A percentile compares a stretch with the other conserved stretches of the same genome.
Evolutionary conservation across 2,888 invertebrate genomes (phyloP).

Genomic region (Drosophila prolongata): DNA sequence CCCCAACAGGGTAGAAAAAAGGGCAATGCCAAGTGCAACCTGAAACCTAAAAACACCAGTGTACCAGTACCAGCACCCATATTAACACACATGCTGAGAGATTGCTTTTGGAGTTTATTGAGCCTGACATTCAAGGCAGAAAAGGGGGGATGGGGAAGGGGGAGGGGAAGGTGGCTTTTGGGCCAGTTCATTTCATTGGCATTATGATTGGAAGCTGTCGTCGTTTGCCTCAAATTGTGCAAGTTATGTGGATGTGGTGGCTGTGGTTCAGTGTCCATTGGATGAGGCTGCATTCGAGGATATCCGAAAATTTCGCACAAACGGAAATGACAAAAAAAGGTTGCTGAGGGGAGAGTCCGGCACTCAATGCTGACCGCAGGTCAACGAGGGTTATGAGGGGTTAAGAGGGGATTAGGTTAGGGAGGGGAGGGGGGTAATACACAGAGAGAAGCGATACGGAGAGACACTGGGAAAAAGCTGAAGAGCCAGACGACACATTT

Average conservation of each 20-base stretch:
- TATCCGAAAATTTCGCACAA: constrained; percentile 54
- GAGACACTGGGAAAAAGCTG: constrained; percentile 11
- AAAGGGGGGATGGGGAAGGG: no score
- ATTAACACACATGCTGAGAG: constrained; percentile 10
- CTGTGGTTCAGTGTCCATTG: constrained; percentile 25
- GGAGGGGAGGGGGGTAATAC: not conserved
- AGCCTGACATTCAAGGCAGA: constrained; percentile 17
- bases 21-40: constrained; percentile 6
- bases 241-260: constrained; percentile 27
- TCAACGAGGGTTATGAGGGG: constrained; percentile 29
- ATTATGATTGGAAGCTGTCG: constrained; percentile 63
- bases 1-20: not conserved
- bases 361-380: constrained; percentile 42
- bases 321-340: constrained; percentile 44
- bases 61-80: not conserved
- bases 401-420: constrained; percentile 2
- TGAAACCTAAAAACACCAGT: not conserved
- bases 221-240: constrained; percentile 37
- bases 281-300: constrained; percentile 33
- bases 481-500: constrained; percentile 59
- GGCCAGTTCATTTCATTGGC: constrained; percentile 59
- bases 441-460: constrained; percentile 18
- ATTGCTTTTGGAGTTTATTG: constrained; percentile 28
- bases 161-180: no score
- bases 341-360: not conserved